Evolutionary conservation across 37 sponge, comb jelly and placozoan genomes (phyloP), one percentile per base, ranked within the genome.

Genomic region (Lycopodina hypogea): DNA sequence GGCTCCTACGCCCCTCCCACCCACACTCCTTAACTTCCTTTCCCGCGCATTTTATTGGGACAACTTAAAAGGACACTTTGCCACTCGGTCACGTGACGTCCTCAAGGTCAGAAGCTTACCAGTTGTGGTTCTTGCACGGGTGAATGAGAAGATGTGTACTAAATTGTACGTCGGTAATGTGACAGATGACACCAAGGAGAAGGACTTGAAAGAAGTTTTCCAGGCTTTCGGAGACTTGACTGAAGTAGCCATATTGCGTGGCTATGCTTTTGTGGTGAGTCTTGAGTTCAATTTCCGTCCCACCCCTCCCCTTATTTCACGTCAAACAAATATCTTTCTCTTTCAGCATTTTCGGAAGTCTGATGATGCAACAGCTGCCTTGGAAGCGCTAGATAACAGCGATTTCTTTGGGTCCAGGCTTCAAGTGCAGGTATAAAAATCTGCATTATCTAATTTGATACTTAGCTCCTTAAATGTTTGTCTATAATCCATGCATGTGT

Each of bases 161-260:
- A 90, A 90, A 69, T 64, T 90, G 0, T 90, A 84, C 34, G 90
- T 90, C 9, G 90, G 90, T n/a, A 90, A 90, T 72, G n/a, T 90
- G 1, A 67, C 90, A 23, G 71, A 77, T 3, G 61, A 41, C 28
- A 69, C 64, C 21, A 81, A 77, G n/a, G 87, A 85, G 39, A 86
- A 72, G 40, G 68, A 82, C n/a, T 69, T 90, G 21, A 45, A 79
- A 22, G 86, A 90, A 19, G 52, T 90, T 39, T 90, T 90, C 52
- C 75, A 74, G 26, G 59, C 87, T 35, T 90, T 90, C 48, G 90
- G 90, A 37, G 68, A 66, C 9, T 71, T 90, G 1, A 78, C 77
- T 17, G 90, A 90, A 68, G 82, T 85, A 30, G 78, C 83, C 18
- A 69, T 90, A 0, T 71, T 90, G 2, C 60, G 79, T 1, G 90